Evolutionary conservation across 2,888 invertebrate species (phyloP), one percentile per base, ranked within the genome.

Genomic region (Cosmia pyralina): DNA sequence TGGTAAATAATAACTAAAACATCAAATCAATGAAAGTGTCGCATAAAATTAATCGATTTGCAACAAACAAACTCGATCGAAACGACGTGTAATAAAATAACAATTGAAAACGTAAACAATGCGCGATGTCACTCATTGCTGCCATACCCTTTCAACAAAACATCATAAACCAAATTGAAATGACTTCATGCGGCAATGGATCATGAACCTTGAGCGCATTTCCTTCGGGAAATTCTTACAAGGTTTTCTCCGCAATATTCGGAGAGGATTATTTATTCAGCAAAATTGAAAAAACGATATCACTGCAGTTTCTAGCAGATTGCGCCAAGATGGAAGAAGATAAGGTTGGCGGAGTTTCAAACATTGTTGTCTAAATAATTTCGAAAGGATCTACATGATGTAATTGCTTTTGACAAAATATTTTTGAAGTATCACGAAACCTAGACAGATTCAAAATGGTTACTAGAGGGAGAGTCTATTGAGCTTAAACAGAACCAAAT

Each of bases 11-110:
- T 44, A 77, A 71, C 62, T 65, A 52, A 62, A 73, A 69, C 50
- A 66, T 67, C 71, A 73, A 77, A 78, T 82, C 77, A 75, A 84
- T 80, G 75, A 81, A 81, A 82, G 69, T 58, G 79, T 75, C 85
- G 81, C 82, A 85, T 82, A 81, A 77, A 82, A 82, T 75, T 77
- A 82, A 85, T 85, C 79, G 79, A 75, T 79, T 75, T 60, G 72
- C 62, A 69, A 70, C 68, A 77, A 81, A 79, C 63, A 68, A 70
- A 66, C 52, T 60, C 44, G 10, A 53, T 75, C 63, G 69, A 52
- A 55, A 59, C 64, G 72, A 78, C 64, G 60, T 62, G 72, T 79
- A 79, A 75, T 71, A 72, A 79, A 79, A 75, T 59, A 75, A 77
- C 79, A 77, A 79, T 77, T 77, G 71, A 69, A 76, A 78, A 63